Evolutionary conservation across 2,888 invertebrate genomes (phyloP).

Genomic region (Spisula subtruncata): DNA sequence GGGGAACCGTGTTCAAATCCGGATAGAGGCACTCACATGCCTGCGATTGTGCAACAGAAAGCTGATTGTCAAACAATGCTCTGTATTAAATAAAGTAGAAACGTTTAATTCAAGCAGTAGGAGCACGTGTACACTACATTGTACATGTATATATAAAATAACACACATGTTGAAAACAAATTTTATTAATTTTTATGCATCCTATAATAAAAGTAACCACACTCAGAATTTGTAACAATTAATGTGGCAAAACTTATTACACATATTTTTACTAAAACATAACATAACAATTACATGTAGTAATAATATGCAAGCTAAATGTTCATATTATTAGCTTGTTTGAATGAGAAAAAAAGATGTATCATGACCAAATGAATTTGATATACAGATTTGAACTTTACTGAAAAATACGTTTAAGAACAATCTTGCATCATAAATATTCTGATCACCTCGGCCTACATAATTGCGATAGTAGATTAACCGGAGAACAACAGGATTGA

Average conservation of each 20-base stretch:
- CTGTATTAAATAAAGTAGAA: too few species aligned
- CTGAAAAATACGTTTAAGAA: too few species aligned
- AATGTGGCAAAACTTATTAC: background rate
- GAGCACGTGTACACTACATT: too few species aligned
- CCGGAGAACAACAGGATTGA: too few species aligned
- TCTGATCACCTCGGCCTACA: too few species aligned
- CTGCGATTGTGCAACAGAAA: too few species aligned
- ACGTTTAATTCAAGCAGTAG: too few species aligned
- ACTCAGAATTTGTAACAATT: background rate
- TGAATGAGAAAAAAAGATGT: background rate
- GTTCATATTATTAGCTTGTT: background rate
- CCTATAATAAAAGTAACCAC: background rate
- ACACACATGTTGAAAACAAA: background rate
- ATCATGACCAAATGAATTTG: background rate
- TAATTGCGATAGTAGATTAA: too few species aligned
- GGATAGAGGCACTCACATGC: too few species aligned
- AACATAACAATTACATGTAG: constrained; percentile 6
- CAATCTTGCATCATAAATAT: too few species aligned
- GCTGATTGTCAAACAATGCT: too few species aligned
- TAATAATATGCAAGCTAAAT: constrained; percentile 8
- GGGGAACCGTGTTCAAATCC: too few species aligned
- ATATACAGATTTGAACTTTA: background rate
- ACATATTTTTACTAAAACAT: constrained; percentile 24
- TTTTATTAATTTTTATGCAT: constrained; percentile 6
- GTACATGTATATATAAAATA: background rate